Conservation (phyloP, 2,113 vertebrate species). For the Pachypanchax playfairii region DNA sequence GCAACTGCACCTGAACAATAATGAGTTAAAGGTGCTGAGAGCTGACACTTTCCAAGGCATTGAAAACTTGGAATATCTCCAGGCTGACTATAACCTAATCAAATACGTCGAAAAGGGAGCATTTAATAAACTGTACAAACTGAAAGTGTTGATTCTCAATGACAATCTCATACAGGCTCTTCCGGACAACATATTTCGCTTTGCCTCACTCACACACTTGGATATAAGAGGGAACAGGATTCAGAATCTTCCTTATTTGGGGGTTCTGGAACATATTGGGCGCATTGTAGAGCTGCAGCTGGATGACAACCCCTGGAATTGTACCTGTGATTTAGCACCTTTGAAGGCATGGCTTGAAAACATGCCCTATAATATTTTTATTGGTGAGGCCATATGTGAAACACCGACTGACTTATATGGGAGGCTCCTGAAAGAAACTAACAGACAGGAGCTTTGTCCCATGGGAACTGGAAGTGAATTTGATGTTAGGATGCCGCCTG, state of each 20-base stretch:
- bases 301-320: constrained; percentile 99
- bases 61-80: constrained; percentile 99
- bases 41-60: constrained; percentile 98
- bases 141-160: constrained; percentile 98
- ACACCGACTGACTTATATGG: constrained; percentile 96
- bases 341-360: constrained; percentile 98
- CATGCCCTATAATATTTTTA: constrained; percentile 99
- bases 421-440: constrained; percentile 94
- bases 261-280: constrained; percentile 96
- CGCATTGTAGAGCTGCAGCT: constrained; percentile 94
- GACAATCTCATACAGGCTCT: constrained; percentile 96
- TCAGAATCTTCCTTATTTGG: constrained; percentile 96
- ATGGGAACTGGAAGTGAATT: constrained; percentile 95
- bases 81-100: constrained; percentile 99
- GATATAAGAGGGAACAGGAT: constrained; percentile 98
- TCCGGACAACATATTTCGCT: constrained; percentile 98
- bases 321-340: constrained; percentile 95
- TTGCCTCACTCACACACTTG: constrained; percentile 96
- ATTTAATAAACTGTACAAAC: constrained; percentile 97
- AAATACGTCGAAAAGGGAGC: constrained; percentile 97
- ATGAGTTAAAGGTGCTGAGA: constrained; percentile 94
- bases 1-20: constrained; percentile 99
- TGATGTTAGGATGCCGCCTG: constrained; percentile 90
- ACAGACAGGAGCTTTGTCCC: constrained; percentile 95
- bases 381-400: constrained; percentile 97